Evolutionary conservation across 2,113 vertebrate species (phyloP), one percentile per base, ranked within the genome.

Genomic region (Sapayoa aenigma): DNA sequence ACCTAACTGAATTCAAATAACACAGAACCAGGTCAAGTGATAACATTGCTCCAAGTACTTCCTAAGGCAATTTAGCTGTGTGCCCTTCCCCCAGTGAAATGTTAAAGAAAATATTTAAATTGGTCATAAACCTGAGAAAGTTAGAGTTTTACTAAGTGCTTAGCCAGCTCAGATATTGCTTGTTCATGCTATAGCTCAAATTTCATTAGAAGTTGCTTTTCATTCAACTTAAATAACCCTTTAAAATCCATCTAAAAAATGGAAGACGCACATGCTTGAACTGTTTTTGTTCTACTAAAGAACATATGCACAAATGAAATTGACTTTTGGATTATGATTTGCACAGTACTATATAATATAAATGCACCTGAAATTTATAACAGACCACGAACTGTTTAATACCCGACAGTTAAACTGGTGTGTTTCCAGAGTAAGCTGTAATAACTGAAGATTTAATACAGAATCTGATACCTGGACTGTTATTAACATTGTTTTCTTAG

Each of bases 301-400:
- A 42, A 67, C 35, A 79, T 66, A 44, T 74, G 42, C 42, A 47
- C 81, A 95, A 94, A 93, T 91, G 85, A 95, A 92, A 53, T 66
- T 94, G 87, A 58, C 80, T 93, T 94, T 90, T 76, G 96, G 91
- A 80, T 88, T 77, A 91, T 90, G 88, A 97, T 96, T 97, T 97
- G 65, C 67, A 87, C 37, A 75, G 82, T n/a, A 56, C 56, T 83
- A 21, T 89, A n/a, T 66, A 94, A 87, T 62, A 69, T 65, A 83
- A 87, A 95, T 66, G 75, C 44, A 83, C 75, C 62, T 78, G 88
- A 97, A 96, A 97, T 98, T 97, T 97, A 97, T 58, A 93, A 67
- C 50, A 30, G 2, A 20, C 23, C 75, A 71, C 3, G 0, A 94
- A 84, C 55, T 95, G 47, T 85, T 92, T 97, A 96, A 96, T 87